Base-by-base conservation (phyloP, 2,888 invertebrate genomes). In the Pseudococcus viburni region DNA sequence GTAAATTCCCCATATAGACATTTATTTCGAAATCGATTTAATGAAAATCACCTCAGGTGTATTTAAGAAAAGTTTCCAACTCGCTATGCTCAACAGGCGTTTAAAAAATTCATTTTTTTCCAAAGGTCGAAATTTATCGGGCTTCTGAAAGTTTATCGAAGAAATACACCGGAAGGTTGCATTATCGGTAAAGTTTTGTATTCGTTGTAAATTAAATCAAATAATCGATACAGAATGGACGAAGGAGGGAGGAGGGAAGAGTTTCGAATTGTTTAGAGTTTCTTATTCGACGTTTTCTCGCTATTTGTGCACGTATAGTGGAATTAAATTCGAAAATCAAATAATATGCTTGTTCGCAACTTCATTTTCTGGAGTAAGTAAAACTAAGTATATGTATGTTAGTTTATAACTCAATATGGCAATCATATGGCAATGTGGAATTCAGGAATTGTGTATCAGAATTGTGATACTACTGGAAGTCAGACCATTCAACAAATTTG, bases 31-130 rank as follows among this genome's bases (percentile, higher is more conserved):
- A 51, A 51, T 51, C 48, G 15, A 51, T 51, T 51, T 15, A 51
- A 15, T 15, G 48, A 51, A 51, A 51, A 51, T 15, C 48, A 15
- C 64, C 64, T 17, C 64, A 19, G n/a, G 64, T 64, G 64, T 64
- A 64, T 64, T 22, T 64, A 8, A 17, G 19, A 17, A 51, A 64
- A 64, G 19, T 64, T 64, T 64, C 19, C 64, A 22, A 64, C 15
- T 64, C 64, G 15, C 19, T n/a, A n/a, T 4, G 26, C 26, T 33
- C n/a, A 17, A 64, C 3, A 19, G 8, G 11, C 19, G 19, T 19
- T 22, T 64, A 8, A n/a, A 64, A 64, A 64, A 64, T 64, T 64
- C n/a, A 64, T 64, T 64, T 64, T 64, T 64, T 64, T 64, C 19
- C 19, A 22, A 19, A 64, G 64, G 64, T 64, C 19, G 19, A 64